Evolutionary conservation across 1,140 invertebrate species (phyloP).

Genomic region (Oreohelix idahoensis): DNA sequence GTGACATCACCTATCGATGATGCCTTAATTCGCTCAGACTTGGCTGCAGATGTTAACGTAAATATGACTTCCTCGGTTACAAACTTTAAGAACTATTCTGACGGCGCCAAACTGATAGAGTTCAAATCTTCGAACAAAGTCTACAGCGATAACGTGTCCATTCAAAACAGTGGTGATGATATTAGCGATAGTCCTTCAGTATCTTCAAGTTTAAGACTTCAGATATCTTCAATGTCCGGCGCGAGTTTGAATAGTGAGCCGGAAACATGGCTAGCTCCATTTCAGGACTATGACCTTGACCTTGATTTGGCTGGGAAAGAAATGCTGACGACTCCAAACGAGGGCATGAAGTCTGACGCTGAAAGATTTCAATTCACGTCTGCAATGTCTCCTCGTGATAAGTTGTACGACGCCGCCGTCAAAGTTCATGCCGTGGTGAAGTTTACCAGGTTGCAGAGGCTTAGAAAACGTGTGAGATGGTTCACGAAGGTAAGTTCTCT

Average conservation of each 20-base stretch:
- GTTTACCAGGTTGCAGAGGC: constrained; percentile 16
- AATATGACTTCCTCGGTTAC: neutral
- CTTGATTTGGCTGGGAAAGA: neutral
- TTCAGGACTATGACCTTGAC: neutral
- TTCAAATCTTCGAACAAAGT: neutral
- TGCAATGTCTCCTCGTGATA: neutral
- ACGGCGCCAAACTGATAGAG: neutral
- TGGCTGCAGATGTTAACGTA: too few relatives aligned
- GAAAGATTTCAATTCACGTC: neutral
- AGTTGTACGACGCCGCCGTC: neutral
- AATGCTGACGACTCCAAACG: neutral
- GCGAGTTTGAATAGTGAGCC: neutral
- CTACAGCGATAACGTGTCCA: neutral
- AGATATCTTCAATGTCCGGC: neutral
- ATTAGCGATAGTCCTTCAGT: neutral
- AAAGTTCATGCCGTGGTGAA: constrained; percentile 3
- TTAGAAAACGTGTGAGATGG: constrained; percentile 7
- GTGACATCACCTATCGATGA: too few relatives aligned
- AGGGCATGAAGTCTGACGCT: neutral
- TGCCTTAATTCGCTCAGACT: too few relatives aligned
- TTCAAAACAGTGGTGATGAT: neutral
- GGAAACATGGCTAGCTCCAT: neutral
- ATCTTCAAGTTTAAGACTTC: neutral
- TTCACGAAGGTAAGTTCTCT: constrained; percentile 18
- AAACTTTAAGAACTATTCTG: neutral